Conservation (phyloP, 2,797 vertebrate genomes). For the Eutrigla gurnardus region DNA sequence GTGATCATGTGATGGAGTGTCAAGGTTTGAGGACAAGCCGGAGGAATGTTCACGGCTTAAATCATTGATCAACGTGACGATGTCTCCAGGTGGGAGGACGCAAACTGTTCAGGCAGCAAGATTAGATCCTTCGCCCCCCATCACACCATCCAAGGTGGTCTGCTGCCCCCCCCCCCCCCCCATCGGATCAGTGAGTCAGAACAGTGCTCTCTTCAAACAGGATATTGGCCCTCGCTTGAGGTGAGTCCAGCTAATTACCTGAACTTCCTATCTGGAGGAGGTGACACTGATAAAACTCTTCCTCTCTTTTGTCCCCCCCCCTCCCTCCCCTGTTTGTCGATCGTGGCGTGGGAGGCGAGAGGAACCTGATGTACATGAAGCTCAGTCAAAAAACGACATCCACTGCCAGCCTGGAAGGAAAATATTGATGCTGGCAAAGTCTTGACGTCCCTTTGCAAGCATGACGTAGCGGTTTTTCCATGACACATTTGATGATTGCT, state of each 20-base stretch:
- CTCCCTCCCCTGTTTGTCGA: constrained; percentile 29
- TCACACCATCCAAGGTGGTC: constrained; percentile 70
- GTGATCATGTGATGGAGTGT: constrained; percentile 64
- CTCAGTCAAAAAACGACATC: constrained; percentile 69
- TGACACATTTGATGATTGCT: constrained; percentile 88
- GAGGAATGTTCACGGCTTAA: constrained; percentile 47
- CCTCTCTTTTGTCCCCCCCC: constrained; percentile 58
- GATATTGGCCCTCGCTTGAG: constrained; percentile 77
- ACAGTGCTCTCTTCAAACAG: constrained; percentile 81
- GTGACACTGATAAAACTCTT: constrained; percentile 79
- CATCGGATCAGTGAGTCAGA: constrained; percentile 83
- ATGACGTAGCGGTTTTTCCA: constrained; percentile 86
- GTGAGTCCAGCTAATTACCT: constrained; percentile 80
- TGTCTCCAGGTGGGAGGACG: constrained; percentile 67
- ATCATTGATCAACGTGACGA: constrained; percentile 64
- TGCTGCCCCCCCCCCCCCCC: constrained; percentile 28
- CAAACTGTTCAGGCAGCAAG: constrained; percentile 56
- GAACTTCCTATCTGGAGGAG: constrained; percentile 84
- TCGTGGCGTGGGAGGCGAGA: constrained; percentile 36
- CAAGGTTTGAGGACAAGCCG: constrained; percentile 18
- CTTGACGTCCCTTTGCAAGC: constrained; percentile 67
- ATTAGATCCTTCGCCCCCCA: constrained; percentile 61
- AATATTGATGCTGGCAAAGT: constrained; percentile 85
- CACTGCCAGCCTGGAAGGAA: constrained; percentile 75
- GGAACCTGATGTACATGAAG: constrained; percentile 60